Evolutionary conservation across 2,113 vertebrate species (phyloP), one percentile per base, ranked within the genome.

Genomic region (Sisor rabdophorus): DNA sequence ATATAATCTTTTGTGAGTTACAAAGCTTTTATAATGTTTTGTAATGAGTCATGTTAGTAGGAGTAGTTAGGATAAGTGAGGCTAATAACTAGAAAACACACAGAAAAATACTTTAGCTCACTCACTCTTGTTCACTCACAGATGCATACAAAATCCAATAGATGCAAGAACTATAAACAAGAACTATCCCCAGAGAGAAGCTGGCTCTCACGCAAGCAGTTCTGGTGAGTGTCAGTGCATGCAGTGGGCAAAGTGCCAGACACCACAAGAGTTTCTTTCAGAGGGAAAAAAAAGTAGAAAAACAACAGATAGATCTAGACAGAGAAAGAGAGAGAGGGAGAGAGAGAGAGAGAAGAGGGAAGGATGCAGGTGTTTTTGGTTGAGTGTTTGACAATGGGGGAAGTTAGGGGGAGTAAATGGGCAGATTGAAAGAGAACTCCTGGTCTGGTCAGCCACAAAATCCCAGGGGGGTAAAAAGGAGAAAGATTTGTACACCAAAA

Each of bases 401-500:
- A 55, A 11, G 36, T 6, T 26, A 55, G 56, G 40, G 50, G 9
- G 30, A 44, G 40, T 44, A 44, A 44, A 44, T 44, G 0, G 16
- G 26, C 83, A 75, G 83, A 83, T 84, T 83, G 54, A 70, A 71
- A 70, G 40, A 71, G 68, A 78, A 71, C 76, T 55, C 58, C 64
- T 64, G 58, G 76, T 71, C 58, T 63, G 68, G 58, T 48, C 48
- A 78, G 58, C 58, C 69, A 78, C 68, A 78, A 84, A 87, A 84
- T 87, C 91, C 88, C 90, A 84, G 79, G 89, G 90, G 90, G 89
- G 81, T 78, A 79, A 87, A 87, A 85, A 87, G 87, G 87, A 85
- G 90, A 90, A 88, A 79, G 86, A 81, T 85, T 82, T 85, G 84
- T 84, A 85, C 84, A 88, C 87, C 82, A 78, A 78, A 78, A 72